Conservation (phyloP, 2,113 vertebrate species). For the Pteropus alecto region DNA sequence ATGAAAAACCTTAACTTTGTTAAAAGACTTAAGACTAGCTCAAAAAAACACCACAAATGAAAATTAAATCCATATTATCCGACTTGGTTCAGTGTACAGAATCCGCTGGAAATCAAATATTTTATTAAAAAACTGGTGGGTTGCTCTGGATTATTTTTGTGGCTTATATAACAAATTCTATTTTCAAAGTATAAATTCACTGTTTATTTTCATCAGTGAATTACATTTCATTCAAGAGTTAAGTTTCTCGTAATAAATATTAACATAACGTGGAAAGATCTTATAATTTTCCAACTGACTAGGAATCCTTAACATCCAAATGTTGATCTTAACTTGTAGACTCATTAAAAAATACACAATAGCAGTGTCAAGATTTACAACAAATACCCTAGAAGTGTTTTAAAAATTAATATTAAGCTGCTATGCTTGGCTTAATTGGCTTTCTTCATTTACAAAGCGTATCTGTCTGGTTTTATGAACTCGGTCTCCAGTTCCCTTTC, state of each 20-base stretch:
- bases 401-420: slow-evolving; percentile 86
- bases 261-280: slow-evolving; percentile 72
- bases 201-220: slow-evolving; percentile 27
- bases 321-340: slow-evolving; percentile 73
- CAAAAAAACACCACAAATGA: background rate
- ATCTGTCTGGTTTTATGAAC: slow-evolving; percentile 85
- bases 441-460: slow-evolving; percentile 85
- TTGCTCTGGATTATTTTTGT: background rate
- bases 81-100: background rate
- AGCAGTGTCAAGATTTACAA: slow-evolving; percentile 80
- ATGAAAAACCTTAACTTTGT: background rate
- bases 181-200: slow-evolving; percentile 16
- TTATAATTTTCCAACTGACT: slow-evolving; percentile 73
- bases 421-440: slow-evolving; percentile 83
- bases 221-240: slow-evolving; percentile 65
- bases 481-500: slow-evolving; percentile 75
- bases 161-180: background rate
- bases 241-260: slow-evolving; percentile 77
- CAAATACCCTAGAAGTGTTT: slow-evolving; percentile 80
- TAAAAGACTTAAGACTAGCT: background rate
- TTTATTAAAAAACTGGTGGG: background rate
- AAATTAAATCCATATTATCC: background rate
- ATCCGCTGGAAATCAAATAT: background rate
- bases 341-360: slow-evolving; percentile 78
- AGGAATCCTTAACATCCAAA: slow-evolving; percentile 70